These are phyloP conservation scores for Mesocentrotus franciscanus DNA, from an alignment of 53 echinoderm and acorn worm genomes.

Conservation along the genomic window DNA sequence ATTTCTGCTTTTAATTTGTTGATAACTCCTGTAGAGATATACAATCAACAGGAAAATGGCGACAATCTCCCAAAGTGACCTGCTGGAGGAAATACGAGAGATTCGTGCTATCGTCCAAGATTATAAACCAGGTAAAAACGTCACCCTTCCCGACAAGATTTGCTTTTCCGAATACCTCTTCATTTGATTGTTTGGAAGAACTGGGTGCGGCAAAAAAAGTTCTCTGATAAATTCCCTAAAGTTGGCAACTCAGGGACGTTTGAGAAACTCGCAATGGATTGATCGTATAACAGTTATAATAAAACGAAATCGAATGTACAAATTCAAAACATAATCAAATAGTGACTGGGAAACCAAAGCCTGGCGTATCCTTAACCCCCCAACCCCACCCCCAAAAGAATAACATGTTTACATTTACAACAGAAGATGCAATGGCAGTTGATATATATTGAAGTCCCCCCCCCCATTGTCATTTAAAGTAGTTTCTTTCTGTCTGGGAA, in stretches of 20 bases:
- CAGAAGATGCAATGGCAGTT: too few species aligned
- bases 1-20: not conserved
- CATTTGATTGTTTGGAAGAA: conserved; percentile 39
- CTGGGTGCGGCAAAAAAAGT: conserved; percentile 39
- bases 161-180: conserved; percentile 16
- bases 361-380: too few species aligned
- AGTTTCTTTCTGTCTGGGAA: too few species aligned
- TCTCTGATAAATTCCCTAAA: conserved; percentile 54
- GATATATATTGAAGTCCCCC: too few species aligned
- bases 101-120: not conserved
- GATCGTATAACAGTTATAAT: too few species aligned
- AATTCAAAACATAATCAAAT: too few species aligned
- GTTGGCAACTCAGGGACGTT: conserved; percentile 5
- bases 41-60: not conserved
- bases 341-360: too few species aligned
- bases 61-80: not conserved
- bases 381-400: too few species aligned
- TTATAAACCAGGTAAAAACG: conserved; percentile 23
- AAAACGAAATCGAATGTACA: too few species aligned
- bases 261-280: conserved; percentile 12
- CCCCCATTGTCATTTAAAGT: too few species aligned
- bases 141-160: conserved; percentile 27
- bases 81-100: not conserved
- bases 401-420: too few species aligned
- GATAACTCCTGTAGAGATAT: not conserved